Evolutionary conservation across 2,797 vertebrate genomes (phyloP), one percentile per base, ranked within the genome.

Genomic region (Graptemys geographica): DNA sequence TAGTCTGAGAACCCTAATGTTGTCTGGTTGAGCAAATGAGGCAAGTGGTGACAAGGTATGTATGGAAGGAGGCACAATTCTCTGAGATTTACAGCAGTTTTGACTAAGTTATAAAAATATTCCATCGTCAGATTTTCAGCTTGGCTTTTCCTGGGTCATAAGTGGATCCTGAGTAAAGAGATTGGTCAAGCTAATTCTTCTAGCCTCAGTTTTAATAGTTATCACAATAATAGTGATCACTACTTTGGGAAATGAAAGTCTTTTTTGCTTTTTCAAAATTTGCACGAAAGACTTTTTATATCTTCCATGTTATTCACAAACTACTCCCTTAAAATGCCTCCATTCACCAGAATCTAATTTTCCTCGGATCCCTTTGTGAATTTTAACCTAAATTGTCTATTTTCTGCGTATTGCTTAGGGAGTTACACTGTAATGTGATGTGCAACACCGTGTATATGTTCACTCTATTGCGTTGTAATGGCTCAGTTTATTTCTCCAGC

Each of bases 401-500:
- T 80, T 65, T 19, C 19, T 53, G 76, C 11, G 27, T 6, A 59
- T 28, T 59, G 28, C 72, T 86, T 11, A 3, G 62, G 1, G n/a
- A 6, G 44, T 2, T 62, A 81, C 57, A 25, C 80, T 37, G 37
- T 11, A 33, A 27, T 0, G 0, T 44, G 49, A 53, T 57, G 11
- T 59, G 57, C 28, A 31, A 15, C 57, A 59, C 27, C 5, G 49
- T 72, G 19, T 16, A 31, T 31, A 7, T 37, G 19, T 59, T 16
- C 1, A 0, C 1, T 79, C 47, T 33, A 21, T 15, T 4, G 12
- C 0, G 0, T 11, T 33, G 1, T 4, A 23, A 74, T 59, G 53
- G 11, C 25, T 25, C 11, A 5, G 3, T 31, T 79, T 33, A 5
- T 2, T 2, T 3, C 72, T 79, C 21, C 27, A 28, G 23, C 55